These are phyloP conservation scores for Berghia stephanieae DNA, from an alignment of 1,140 invertebrate genomes.

Conservation along the genomic window DNA sequence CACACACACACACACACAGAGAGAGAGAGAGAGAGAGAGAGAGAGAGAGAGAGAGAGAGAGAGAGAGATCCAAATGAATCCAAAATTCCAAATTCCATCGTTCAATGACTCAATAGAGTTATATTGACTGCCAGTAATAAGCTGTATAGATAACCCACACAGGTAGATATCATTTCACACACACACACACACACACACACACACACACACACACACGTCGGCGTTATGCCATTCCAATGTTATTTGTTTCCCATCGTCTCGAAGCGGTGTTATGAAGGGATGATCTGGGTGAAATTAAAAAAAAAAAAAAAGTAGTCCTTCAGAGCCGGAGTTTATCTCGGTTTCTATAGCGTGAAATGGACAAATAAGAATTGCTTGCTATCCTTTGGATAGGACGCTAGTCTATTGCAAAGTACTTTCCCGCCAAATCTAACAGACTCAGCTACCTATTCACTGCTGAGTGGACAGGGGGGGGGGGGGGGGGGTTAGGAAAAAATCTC, in stretches of 20 bases:
- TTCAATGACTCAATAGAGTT: background rate
- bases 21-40: background rate
- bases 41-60: background rate
- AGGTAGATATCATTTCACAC: background rate
- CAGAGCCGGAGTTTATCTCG: too few relatives aligned
- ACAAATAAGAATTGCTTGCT: too few relatives aligned
- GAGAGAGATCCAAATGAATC: background rate
- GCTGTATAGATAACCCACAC: background rate
- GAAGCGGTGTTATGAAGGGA: background rate
- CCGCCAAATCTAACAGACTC: too few relatives aligned
- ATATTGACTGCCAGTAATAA: background rate
- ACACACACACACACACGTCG: conserved; percentile 10
- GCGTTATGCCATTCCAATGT: background rate
- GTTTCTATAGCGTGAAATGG: too few relatives aligned
- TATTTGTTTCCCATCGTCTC: background rate
- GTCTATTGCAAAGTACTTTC: too few relatives aligned
- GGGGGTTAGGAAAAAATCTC: too few relatives aligned
- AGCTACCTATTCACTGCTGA: too few relatives aligned
- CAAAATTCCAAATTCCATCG: background rate
- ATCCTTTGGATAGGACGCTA: too few relatives aligned
- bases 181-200: conserved; percentile 19
- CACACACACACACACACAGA: too few relatives aligned
- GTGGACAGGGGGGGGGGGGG: too few relatives aligned
- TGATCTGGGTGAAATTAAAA: background rate
- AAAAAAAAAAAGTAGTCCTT: background rate